phyloP scores from a whole-genome alignment of 2,888 invertebrate species.

The Subacronicta megacephala region DNA sequence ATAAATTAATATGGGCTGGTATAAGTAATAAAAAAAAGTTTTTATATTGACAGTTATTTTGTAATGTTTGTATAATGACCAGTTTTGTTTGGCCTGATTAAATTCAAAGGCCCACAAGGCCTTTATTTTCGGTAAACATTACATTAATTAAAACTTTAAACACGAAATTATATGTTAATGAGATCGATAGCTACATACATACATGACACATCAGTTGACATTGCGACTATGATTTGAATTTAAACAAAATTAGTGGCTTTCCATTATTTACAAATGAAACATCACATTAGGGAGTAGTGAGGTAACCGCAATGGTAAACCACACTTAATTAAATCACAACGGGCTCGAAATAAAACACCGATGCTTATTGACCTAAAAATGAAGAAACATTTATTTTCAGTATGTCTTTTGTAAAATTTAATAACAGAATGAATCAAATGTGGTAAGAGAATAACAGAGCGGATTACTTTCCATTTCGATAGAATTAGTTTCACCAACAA shows the following conservation, averaged over 20 bases:
- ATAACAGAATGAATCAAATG: conserved; percentile 89
- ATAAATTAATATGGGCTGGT: too few relatives aligned
- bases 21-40: too few relatives aligned
- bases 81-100: too few relatives aligned
- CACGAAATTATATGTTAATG: conserved; percentile 32
- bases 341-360: conserved; percentile 84
- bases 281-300: conserved; percentile 11
- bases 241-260: conserved; percentile 29
- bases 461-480: conserved; percentile 84
- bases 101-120: too few relatives aligned
- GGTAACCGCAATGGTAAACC: conserved; percentile 15
- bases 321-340: conserved; percentile 29
- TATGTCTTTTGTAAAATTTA: conserved; percentile 91
- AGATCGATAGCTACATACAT: conserved; percentile 42
- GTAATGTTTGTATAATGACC: too few relatives aligned
- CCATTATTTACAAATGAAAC: conserved; percentile 12
- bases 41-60: too few relatives aligned
- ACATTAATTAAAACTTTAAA: conserved; percentile 27
- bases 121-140: too few relatives aligned
- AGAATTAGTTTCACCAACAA: conserved; percentile 87
- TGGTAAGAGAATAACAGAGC: conserved; percentile 87
- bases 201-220: conserved; percentile 36
- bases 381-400: conserved; percentile 93
- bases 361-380: conserved; percentile 92
- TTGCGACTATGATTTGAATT: conserved; percentile 17